These are phyloP conservation scores for Apus apus DNA, from an alignment of 2,113 vertebrate genomes.

Conservation along the genomic window DNA sequence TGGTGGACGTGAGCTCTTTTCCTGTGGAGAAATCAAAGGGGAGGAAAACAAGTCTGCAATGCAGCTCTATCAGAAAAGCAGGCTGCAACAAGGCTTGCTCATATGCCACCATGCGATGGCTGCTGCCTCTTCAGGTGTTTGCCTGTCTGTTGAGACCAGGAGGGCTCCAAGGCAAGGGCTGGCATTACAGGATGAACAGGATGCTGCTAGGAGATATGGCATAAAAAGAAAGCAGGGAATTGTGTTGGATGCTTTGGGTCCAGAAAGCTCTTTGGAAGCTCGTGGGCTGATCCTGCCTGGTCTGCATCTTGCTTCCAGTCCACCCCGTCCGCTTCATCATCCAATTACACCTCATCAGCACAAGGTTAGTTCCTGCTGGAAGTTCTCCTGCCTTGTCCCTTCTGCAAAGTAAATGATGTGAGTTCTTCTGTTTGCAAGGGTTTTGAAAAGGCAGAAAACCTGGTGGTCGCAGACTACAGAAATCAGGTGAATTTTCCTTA, in stretches of 20 bases:
- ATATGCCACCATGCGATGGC: fast-evolving
- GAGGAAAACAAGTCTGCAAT: background rate
- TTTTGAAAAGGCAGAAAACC: background rate
- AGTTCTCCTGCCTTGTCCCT: background rate
- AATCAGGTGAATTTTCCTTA: background rate
- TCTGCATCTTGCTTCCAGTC: background rate
- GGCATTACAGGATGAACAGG: fast-evolving
- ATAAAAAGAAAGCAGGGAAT: background rate
- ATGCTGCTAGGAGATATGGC: background rate
- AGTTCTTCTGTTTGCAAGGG: background rate
- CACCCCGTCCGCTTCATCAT: fast-evolving
- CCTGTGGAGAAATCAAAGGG: background rate
- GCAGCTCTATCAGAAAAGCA: background rate
- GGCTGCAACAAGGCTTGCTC: background rate
- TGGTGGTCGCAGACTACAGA: background rate
- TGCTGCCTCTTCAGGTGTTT: background rate
- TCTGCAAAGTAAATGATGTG: background rate
- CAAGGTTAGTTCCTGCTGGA: background rate
- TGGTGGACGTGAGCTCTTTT: background rate
- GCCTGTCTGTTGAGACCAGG: background rate
- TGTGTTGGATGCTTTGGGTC: fast-evolving
- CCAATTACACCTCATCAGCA: fast-evolving
- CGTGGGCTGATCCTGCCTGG: fast-evolving
- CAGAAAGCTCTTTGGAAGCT: background rate
- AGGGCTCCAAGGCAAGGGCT: background rate